phyloP scores from a whole-genome alignment of 1,140 invertebrate genomes.

The Drosophila arawakana region DNA sequence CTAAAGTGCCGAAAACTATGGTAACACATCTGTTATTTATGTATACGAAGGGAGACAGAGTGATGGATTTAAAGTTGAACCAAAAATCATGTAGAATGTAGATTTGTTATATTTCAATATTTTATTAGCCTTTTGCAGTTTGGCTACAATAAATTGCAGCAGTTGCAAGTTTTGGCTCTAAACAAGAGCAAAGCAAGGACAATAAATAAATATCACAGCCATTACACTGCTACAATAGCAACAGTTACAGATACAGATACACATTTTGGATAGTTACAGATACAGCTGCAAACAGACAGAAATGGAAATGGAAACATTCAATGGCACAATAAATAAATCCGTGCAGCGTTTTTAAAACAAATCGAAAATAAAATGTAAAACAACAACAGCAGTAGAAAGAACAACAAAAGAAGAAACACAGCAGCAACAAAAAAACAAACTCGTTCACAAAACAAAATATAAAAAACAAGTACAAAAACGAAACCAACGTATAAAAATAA shows the following conservation, averaged over 20 bases:
- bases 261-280: constrained; percentile 1
- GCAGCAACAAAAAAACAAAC: constrained; percentile 31
- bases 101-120: constrained; percentile 75
- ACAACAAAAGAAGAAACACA: constrained; percentile 4
- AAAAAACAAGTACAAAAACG: constrained; percentile 38
- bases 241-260: constrained; percentile 39
- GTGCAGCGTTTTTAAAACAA: constrained; percentile 73
- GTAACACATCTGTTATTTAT: constrained; percentile 43
- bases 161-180: constrained; percentile 45
- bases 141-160: constrained; percentile 71
- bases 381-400: constrained; percentile 24
- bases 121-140: constrained; percentile 58
- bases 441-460: constrained; percentile 14
- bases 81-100: constrained; percentile 64
- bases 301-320: constrained; percentile 34
- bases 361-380: constrained; percentile 45
- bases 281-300: constrained; percentile 18
- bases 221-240: constrained; percentile 38
- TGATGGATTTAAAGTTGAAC: constrained; percentile 31
- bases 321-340: constrained; percentile 79
- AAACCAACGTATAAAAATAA: constrained; percentile 42
- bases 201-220: constrained; percentile 66
- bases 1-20: constrained; percentile 39
- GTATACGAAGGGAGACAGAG: neutral
- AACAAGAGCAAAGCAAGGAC: constrained; percentile 49